phyloP scores from a whole-genome alignment of 2,113 vertebrate species.

The Accipiter virgatus region DNA sequence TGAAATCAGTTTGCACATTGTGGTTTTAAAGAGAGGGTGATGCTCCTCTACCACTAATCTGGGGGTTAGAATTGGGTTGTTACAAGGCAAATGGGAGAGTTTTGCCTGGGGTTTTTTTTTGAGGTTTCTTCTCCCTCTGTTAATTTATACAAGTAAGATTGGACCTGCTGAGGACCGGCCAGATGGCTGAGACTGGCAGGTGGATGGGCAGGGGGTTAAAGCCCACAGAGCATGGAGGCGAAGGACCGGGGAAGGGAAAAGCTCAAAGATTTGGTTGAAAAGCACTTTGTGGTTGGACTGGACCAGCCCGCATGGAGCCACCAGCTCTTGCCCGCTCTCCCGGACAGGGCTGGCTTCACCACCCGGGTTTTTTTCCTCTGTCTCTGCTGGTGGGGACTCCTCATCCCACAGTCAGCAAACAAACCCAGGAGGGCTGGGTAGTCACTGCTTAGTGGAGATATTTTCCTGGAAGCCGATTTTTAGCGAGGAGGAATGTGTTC shows the following conservation, averaged over 20 bases:
- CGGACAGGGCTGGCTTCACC: background rate
- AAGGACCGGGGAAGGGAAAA: background rate
- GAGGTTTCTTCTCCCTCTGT: background rate
- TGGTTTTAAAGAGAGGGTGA: background rate
- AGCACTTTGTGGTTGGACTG: background rate
- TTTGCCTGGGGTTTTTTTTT: background rate
- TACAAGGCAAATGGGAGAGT: background rate
- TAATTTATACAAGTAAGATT: background rate
- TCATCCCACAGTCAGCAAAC: background rate
- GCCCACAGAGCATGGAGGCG: background rate
- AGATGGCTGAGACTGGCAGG: background rate
- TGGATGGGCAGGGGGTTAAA: background rate
- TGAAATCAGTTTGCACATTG: background rate
- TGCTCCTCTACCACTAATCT: background rate
- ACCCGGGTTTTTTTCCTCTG: background rate
- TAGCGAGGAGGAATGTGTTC: background rate
- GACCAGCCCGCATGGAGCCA: accelerated
- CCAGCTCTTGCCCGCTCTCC: background rate
- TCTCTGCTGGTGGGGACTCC: background rate
- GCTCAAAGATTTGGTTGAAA: background rate
- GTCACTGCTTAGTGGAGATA: background rate
- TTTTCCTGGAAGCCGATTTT: background rate
- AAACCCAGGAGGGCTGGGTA: background rate
- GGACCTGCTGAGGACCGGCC: background rate
- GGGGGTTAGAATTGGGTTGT: background rate